A percentile compares a stretch with the other conserved stretches of the same genome.
Conservation (phyloP, 1,140 invertebrate genomes). For the Batillaria attramentaria region DNA sequence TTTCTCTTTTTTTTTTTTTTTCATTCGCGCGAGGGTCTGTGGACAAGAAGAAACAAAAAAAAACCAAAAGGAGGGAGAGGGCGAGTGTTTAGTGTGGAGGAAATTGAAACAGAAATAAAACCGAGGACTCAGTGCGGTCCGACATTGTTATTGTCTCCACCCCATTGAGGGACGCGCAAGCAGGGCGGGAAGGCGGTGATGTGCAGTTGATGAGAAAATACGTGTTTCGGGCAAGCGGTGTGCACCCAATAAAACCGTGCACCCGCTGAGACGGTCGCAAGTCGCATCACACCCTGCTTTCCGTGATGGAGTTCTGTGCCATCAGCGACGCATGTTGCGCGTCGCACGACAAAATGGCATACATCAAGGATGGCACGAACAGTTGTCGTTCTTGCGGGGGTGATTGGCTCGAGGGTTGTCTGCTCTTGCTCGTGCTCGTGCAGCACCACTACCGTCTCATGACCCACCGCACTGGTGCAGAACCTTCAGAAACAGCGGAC, state of each 20-base stretch:
- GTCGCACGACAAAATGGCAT: conserved; percentile 7
- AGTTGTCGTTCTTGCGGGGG: background rate
- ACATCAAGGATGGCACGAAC: too few relatives aligned
- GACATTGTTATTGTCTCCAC: background rate
- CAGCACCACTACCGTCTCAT: background rate
- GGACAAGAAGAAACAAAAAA: too few relatives aligned
- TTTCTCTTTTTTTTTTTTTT: too few relatives aligned
- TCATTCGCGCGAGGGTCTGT: too few relatives aligned
- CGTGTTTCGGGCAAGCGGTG: background rate
- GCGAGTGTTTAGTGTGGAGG: too few relatives aligned
- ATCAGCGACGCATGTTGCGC: background rate
- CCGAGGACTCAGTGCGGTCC: background rate
- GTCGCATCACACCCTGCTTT: background rate
- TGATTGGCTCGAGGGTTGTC: conserved; percentile 14
- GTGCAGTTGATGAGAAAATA: conserved; percentile 7
- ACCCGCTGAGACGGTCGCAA: conserved; percentile 2
- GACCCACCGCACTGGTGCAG: background rate
- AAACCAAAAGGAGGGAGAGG: too few relatives aligned
- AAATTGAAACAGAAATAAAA: too few relatives aligned
- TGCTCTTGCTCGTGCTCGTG: background rate
- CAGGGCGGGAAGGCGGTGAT: background rate
- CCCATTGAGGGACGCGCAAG: background rate
- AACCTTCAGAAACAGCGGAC: background rate
- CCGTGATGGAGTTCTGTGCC: background rate
- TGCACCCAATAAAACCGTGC: conserved; percentile 18